These are phyloP conservation scores for Panthera tigris DNA, from an alignment of 2,113 vertebrate genomes.

Conservation along the genomic window DNA sequence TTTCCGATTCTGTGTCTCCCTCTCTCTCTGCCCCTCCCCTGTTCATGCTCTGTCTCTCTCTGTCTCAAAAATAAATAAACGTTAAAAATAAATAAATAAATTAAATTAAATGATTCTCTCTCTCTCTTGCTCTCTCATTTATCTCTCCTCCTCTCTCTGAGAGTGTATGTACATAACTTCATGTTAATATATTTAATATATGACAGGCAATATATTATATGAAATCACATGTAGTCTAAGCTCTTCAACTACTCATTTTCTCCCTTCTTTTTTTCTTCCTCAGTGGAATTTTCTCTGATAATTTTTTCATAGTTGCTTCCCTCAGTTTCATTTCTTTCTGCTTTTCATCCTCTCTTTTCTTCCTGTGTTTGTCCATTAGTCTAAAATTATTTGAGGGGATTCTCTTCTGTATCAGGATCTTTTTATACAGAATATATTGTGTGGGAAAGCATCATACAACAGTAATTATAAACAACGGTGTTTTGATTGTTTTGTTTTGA, in stretches of 20 bases:
- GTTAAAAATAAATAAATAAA: too few relatives aligned
- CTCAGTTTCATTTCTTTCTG: background rate
- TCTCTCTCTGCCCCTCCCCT: too few relatives aligned
- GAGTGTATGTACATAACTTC: background rate
- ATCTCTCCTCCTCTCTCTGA: too few relatives aligned
- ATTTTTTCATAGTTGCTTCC: background rate
- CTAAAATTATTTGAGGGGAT: background rate
- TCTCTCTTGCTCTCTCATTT: background rate
- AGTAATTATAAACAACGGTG: background rate
- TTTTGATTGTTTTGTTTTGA: too few relatives aligned
- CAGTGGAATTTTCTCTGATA: background rate
- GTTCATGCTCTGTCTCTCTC: too few relatives aligned
- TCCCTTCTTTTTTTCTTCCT: background rate
- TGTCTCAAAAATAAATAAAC: too few relatives aligned
- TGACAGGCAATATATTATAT: background rate
- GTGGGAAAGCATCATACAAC: background rate
- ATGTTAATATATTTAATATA: background rate
- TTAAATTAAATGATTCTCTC: background rate
- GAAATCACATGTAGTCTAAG: background rate
- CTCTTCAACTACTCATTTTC: background rate
- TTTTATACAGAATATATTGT: background rate
- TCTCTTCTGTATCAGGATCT: background rate
- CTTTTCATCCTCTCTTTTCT: background rate
- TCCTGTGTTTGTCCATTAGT: background rate
- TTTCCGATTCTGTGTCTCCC: too few relatives aligned